These are phyloP conservation scores for Prunella strophiata DNA, from an alignment of 2,797 vertebrate genomes.

Conservation along the genomic window DNA sequence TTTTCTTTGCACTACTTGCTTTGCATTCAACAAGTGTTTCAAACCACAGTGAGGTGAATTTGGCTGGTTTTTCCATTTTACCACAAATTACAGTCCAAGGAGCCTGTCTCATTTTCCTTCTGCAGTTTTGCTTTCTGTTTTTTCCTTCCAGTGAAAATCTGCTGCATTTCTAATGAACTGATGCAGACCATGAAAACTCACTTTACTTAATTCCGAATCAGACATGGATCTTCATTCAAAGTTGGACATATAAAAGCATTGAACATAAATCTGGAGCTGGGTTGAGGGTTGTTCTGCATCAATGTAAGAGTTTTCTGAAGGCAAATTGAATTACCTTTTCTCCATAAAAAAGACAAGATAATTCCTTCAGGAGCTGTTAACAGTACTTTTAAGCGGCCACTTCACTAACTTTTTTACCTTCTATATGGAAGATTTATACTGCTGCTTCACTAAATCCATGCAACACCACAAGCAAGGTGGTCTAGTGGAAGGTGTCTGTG, in stretches of 20 bases:
- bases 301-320: neutral
- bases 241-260: neutral
- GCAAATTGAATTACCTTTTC: neutral
- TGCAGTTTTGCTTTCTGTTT: neutral
- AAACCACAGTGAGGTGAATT: neutral
- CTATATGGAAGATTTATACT: accelerated
- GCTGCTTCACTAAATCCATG: neutral
- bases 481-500: neutral
- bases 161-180: neutral
- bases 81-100: neutral
- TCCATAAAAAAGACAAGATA: accelerated
- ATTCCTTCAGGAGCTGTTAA: neutral
- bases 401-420: neutral
- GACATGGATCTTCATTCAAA: neutral
- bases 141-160: neutral
- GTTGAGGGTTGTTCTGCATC: neutral
- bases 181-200: neutral
- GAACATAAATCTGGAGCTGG: neutral
- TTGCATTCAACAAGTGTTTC: neutral
- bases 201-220: neutral
- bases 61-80: neutral
- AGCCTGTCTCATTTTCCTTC: neutral
- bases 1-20: neutral
- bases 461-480: neutral
- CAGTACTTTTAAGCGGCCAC: neutral